Evolutionary conservation across 2,888 invertebrate genomes (phyloP).

Genomic region (Sisyra nigra): DNA sequence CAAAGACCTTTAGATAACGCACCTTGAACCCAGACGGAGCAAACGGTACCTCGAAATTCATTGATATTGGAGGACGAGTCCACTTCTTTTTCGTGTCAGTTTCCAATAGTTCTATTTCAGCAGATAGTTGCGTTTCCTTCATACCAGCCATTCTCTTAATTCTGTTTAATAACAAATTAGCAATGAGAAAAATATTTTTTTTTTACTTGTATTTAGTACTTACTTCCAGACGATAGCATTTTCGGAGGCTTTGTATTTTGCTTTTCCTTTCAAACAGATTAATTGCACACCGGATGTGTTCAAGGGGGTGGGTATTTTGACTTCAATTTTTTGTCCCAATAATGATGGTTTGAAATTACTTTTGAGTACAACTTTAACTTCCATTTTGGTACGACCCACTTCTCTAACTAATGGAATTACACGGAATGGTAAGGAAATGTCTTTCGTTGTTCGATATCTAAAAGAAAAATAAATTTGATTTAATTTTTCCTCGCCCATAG

Average conservation of each 20-base stretch:
- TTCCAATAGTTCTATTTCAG: constrained; percentile 95
- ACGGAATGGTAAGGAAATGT: constrained; percentile 97
- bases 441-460: constrained; percentile 97
- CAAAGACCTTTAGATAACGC: constrained; percentile 97
- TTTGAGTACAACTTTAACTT: constrained; percentile 97
- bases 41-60: constrained; percentile 99
- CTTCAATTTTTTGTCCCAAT: constrained; percentile 97
- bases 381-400: constrained; percentile 98
- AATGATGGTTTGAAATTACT: constrained; percentile 98
- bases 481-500: not conserved
- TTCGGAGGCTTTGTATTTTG: constrained; percentile 98
- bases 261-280: constrained; percentile 97
- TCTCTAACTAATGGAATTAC: constrained; percentile 97
- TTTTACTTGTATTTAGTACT: constrained; percentile 33
- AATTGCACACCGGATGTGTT: constrained; percentile 98
- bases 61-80: constrained; percentile 99
- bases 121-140: constrained; percentile 99
- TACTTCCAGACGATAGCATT: constrained; percentile 96
- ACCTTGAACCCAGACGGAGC: constrained; percentile 99
- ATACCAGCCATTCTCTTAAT: constrained; percentile 92
- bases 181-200: too few species aligned
- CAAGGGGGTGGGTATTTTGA: constrained; percentile 95
- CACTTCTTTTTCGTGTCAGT: constrained; percentile 99
- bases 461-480: constrained; percentile 10
- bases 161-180: constrained; percentile 27